phyloP scores from a whole-genome alignment of 2,797 vertebrate species.

The Scomberomorus guttatus region DNA sequence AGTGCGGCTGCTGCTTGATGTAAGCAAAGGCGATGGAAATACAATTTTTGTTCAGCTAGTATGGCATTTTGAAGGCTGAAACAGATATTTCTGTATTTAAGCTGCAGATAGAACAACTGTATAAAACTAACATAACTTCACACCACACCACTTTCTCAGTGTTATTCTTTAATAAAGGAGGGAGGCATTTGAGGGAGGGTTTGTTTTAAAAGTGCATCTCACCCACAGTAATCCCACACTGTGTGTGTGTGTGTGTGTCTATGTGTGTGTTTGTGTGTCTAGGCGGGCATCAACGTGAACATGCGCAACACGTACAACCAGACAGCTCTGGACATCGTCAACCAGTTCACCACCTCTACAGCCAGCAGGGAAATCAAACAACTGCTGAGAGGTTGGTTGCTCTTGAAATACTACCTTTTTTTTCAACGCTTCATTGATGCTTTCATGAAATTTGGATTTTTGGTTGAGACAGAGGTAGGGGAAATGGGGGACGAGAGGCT shows the following conservation, averaged over 20 bases:
- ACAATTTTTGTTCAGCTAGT: neutral
- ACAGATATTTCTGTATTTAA: neutral
- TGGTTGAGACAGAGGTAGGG: neutral
- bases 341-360: constrained; percentile 96
- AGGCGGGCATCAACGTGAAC: constrained; percentile 94
- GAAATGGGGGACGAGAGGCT: neutral
- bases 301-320: constrained; percentile 97
- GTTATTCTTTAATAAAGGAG: constrained; percentile 59
- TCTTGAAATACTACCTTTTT: neutral
- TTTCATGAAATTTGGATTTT: constrained; percentile 68
- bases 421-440: constrained; percentile 66
- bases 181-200: constrained; percentile 34
- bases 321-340: constrained; percentile 96
- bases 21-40: constrained; percentile 68
- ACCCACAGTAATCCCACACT: neutral
- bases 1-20: constrained; percentile 93
- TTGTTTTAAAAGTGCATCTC: constrained; percentile 46
- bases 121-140: neutral
- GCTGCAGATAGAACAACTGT: neutral
- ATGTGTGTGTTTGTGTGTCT: constrained; percentile 24
- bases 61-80: neutral
- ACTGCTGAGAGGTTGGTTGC: constrained; percentile 91
- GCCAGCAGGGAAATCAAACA: constrained; percentile 98
- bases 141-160: neutral
- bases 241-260: constrained; percentile 34